phyloP scores from a whole-genome alignment of 1,140 invertebrate species.

The Yoshiicerus persimilis region DNA sequence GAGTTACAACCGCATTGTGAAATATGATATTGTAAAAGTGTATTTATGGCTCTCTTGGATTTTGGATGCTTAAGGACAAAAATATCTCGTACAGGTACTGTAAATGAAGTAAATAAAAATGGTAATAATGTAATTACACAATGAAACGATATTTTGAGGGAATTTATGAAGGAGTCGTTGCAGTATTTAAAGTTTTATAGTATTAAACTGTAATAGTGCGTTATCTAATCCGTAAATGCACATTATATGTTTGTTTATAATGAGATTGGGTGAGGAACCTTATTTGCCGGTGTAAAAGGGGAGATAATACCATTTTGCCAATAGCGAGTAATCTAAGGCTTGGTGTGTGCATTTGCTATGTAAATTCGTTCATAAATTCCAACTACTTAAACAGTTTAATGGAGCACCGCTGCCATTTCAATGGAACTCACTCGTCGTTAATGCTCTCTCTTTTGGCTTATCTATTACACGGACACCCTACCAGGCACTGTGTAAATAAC shows the following conservation, averaged over 20 bases:
- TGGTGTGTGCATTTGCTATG: background rate
- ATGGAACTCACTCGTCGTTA: background rate
- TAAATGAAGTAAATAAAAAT: too few relatives aligned
- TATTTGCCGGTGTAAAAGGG: background rate
- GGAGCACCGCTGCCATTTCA: background rate
- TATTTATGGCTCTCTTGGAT: too few relatives aligned
- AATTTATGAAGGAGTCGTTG: background rate
- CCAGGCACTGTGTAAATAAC: background rate
- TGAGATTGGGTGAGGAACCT: background rate
- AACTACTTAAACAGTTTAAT: conserved; percentile 15
- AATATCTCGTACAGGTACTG: too few relatives aligned
- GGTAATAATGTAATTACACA: background rate
- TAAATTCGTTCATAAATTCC: conserved; percentile 11
- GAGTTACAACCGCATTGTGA: background rate
- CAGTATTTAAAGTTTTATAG: too few relatives aligned
- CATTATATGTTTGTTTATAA: background rate
- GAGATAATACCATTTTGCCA: too few relatives aligned
- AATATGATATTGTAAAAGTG: background rate
- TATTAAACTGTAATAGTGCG: background rate
- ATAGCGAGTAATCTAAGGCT: background rate
- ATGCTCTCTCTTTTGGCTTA: background rate
- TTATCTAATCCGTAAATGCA: background rate
- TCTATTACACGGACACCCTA: background rate
- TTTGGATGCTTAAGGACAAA: too few relatives aligned
- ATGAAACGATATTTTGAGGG: background rate